Percentiles rank a stretch among this genome's conserved stretches.
These are phyloP conservation scores for Trachymyrmex septentrionalis DNA, from an alignment of 1,140 invertebrate species.

Conservation along the genomic window DNA sequence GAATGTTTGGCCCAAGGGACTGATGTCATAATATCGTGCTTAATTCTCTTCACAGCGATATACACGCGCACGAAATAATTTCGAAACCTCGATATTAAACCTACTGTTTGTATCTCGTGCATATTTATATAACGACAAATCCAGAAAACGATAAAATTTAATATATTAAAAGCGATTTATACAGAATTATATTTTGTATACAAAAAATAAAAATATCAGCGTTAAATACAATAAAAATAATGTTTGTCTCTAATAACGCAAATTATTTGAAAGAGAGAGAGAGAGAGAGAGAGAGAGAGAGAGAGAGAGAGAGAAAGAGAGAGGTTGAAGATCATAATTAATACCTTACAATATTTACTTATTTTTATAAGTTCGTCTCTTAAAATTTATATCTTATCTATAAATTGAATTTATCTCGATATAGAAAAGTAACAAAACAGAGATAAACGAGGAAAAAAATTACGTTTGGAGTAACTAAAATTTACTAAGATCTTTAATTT, in stretches of 20 bases:
- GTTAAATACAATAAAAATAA: background rate
- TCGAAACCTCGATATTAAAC: conserved; percentile 1
- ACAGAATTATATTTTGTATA: background rate
- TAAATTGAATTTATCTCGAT: background rate
- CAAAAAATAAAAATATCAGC: background rate
- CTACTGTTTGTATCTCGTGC: background rate
- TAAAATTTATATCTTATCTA: too few relatives aligned
- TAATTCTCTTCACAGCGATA: background rate
- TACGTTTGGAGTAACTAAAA: background rate
- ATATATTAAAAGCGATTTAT: too few relatives aligned
- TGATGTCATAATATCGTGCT: background rate
- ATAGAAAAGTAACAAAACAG: background rate
- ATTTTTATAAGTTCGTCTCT: background rate
- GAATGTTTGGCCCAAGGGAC: conserved; percentile 5
- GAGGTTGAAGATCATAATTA: background rate
- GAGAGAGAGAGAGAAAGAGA: background rate
- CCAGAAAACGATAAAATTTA: background rate
- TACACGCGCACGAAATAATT: background rate
- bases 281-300: too few relatives aligned
- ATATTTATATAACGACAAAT: background rate
- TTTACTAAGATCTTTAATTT: background rate
- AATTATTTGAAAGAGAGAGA: background rate
- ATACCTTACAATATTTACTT: background rate
- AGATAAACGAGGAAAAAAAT: background rate
- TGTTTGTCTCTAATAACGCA: background rate